These are phyloP conservation scores for Drosophila robusta DNA, from an alignment of 2,888 invertebrate genomes.

Conservation along the genomic window DNA sequence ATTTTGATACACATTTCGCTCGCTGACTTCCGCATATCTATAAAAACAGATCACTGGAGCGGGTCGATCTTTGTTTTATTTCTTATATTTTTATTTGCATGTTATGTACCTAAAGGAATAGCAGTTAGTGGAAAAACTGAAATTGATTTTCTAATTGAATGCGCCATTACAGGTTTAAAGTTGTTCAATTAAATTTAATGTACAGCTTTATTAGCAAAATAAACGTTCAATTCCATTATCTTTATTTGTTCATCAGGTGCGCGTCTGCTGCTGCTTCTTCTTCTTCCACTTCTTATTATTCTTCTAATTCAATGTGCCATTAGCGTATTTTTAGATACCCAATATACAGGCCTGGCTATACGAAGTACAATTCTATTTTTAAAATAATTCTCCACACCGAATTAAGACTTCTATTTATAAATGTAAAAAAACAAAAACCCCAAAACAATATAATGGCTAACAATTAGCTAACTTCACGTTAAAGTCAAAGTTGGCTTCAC, in stretches of 20 bases:
- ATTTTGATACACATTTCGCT: constrained; percentile 36
- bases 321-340: constrained; percentile 50
- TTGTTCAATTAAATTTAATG: constrained; percentile 50
- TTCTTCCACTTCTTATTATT: constrained; percentile 2
- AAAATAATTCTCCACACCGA: constrained; percentile 46
- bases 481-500: constrained; percentile 11
- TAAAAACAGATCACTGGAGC: constrained; percentile 63
- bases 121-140: constrained; percentile 12
- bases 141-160: constrained; percentile 39
- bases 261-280: constrained; percentile 8
- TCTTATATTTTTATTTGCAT: neutral
- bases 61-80: neutral
- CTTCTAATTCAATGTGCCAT: constrained; percentile 14
- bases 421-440: constrained; percentile 54
- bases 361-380: constrained; percentile 46
- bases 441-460: constrained; percentile 41
- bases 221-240: constrained; percentile 50
- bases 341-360: constrained; percentile 30
- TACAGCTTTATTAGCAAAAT: constrained; percentile 50
- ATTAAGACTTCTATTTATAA: constrained; percentile 65
- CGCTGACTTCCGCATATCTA: constrained; percentile 45
- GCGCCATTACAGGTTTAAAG: constrained; percentile 26
- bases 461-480: constrained; percentile 57
- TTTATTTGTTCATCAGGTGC: constrained; percentile 26
- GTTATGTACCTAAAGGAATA: neutral